Conservation (phyloP, 2,113 vertebrate genomes). For the Gymnobelideus leadbeateri region DNA sequence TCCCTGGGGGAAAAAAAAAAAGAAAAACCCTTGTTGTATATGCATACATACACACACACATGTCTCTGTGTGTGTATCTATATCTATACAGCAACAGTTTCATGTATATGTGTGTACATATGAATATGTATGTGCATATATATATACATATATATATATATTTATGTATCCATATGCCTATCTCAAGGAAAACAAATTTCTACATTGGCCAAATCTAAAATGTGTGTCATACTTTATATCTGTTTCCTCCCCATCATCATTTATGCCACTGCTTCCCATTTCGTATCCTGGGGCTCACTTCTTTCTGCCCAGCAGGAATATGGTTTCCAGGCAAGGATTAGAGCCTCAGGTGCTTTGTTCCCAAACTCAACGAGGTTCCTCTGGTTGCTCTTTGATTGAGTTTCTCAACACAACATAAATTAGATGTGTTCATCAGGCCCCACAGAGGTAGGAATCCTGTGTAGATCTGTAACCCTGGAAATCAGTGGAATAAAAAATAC, state of each 20-base stretch:
- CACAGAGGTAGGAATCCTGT: constrained; percentile 25
- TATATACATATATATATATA: not conserved
- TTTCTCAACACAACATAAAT: constrained; percentile 64
- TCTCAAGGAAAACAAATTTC: not conserved
- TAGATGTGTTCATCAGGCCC: constrained; percentile 45
- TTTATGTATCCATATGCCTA: not conserved
- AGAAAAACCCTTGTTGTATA: not conserved
- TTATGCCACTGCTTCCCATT: not conserved
- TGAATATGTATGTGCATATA: not conserved
- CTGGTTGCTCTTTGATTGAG: constrained; percentile 46
- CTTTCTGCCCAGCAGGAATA: not conserved
- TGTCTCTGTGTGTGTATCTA: not conserved
- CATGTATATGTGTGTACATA: too few relatives aligned
- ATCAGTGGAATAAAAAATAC: constrained; percentile 48
- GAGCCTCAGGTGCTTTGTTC: constrained; percentile 51
- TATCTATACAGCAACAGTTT: not conserved
- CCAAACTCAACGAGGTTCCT: constrained; percentile 37
- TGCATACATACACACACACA: not conserved
- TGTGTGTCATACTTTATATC: not conserved
- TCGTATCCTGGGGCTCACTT: not conserved
- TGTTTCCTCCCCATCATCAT: not conserved
- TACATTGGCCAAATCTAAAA: not conserved
- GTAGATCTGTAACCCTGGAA: constrained; percentile 46
- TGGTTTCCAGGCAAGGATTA: not conserved
- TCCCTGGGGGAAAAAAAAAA: not conserved